Evolutionary conservation across 2,113 vertebrate genomes (phyloP).

Genomic region (mouse (Mus musculus)): DNA sequence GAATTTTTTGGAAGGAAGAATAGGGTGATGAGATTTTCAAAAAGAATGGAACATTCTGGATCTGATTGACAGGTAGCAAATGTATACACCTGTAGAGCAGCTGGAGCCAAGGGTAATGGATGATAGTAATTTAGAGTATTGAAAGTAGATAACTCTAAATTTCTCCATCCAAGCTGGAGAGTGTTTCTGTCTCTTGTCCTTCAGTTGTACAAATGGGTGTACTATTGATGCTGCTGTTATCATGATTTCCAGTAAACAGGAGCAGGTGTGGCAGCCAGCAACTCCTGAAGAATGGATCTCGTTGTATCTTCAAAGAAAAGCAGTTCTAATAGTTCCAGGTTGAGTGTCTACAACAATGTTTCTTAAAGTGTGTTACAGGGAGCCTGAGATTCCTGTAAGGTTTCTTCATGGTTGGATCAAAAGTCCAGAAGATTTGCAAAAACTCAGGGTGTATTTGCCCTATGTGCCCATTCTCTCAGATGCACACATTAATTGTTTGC

Average conservation of each 20-base stretch:
- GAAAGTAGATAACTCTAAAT: neutral
- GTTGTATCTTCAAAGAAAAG: neutral
- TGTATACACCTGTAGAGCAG: too few relatives aligned
- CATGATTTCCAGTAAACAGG: neutral
- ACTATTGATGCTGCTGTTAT: accelerated
- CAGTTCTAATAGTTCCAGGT: neutral
- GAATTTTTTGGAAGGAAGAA: neutral
- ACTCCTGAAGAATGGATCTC: neutral
- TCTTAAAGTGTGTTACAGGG: neutral
- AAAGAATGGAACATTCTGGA: neutral
- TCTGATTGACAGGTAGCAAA: neutral
- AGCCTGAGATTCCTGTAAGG: neutral
- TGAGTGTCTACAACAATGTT: neutral
- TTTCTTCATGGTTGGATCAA: neutral
- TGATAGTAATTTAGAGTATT: neutral
- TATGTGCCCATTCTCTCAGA: neutral
- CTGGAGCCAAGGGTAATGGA: too few relatives aligned
- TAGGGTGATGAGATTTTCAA: neutral
- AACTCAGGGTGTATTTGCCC: neutral
- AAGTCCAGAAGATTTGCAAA: neutral
- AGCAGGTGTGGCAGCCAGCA: neutral
- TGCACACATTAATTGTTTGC: neutral
- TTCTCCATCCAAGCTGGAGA: neutral
- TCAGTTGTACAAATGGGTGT: neutral
- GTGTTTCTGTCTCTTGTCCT: neutral